phyloP scores from a whole-genome alignment of 2,888 invertebrate genomes.

The Gari tellinella region DNA sequence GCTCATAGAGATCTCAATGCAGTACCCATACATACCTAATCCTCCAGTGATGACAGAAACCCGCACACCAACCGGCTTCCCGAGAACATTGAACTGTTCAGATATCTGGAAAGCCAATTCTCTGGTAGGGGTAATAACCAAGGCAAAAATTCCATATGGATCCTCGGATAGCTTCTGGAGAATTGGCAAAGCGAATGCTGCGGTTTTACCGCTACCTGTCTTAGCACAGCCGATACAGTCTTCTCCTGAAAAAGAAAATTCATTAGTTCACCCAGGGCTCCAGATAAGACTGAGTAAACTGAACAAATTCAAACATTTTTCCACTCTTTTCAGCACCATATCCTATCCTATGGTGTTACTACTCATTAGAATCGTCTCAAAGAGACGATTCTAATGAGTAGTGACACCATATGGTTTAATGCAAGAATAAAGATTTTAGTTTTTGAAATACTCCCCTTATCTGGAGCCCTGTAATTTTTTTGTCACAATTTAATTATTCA shows the following conservation, averaged over 20 bases:
- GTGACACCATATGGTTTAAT: too few relatives aligned
- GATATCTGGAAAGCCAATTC: slow-evolving; percentile 89
- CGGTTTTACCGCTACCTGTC: slow-evolving; percentile 99
- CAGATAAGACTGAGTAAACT: too few relatives aligned
- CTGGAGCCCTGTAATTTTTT: too few relatives aligned
- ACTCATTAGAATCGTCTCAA: too few relatives aligned
- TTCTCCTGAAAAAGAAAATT: slow-evolving; percentile 86
- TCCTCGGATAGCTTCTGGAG: slow-evolving; percentile 96
- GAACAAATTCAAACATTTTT: too few relatives aligned
- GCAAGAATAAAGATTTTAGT: too few relatives aligned
- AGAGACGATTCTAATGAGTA: too few relatives aligned
- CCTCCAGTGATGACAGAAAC: slow-evolving; percentile 97
- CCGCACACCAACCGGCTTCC: slow-evolving; percentile 93
- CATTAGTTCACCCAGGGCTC: background rate
- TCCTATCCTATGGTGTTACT: too few relatives aligned
- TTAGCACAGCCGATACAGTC: slow-evolving; percentile 98
- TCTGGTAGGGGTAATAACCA: slow-evolving; percentile 96
- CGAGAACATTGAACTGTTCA: slow-evolving; percentile 97
- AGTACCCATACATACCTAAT: slow-evolving; percentile 87
- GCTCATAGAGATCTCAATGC: too few relatives aligned
- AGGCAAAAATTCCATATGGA: slow-evolving; percentile 97
- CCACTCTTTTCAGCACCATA: too few relatives aligned
- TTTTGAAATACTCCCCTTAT: too few relatives aligned
- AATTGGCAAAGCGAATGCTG: slow-evolving; percentile 98
- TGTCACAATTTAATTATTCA: background rate